These are phyloP conservation scores for Sorex fumeus DNA, from an alignment of 2,113 vertebrate genomes.

Conservation along the genomic window DNA sequence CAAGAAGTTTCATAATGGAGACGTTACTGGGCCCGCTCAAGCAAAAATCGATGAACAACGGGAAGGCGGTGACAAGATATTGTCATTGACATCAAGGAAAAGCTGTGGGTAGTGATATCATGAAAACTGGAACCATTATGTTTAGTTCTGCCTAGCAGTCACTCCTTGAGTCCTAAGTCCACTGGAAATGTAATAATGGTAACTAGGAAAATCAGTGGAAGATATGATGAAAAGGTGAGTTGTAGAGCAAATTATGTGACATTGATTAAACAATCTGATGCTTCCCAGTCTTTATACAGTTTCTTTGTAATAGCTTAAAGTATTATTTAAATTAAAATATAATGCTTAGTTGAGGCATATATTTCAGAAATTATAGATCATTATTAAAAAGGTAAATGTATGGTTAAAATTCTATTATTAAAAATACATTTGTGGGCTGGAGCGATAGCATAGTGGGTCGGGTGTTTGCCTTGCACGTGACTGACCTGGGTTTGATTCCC, in stretches of 20 bases:
- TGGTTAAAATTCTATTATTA: neutral
- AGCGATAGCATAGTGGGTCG: too few species aligned
- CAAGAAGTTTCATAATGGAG: too few species aligned
- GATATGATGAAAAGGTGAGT: neutral
- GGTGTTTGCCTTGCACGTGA: too few species aligned
- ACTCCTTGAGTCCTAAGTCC: neutral
- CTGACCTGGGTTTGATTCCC: too few species aligned
- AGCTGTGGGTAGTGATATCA: neutral
- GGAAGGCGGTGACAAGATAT: too few species aligned
- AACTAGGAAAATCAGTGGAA: too few species aligned
- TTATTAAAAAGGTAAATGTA: conserved; percentile 20
- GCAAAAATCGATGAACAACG: too few species aligned
- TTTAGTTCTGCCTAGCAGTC: neutral
- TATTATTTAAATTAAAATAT: conserved; percentile 49
- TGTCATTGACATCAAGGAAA: neutral
- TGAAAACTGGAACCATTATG: neutral
- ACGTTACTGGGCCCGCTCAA: too few species aligned
- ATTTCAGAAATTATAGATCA: neutral
- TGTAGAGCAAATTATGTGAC: neutral
- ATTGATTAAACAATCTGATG: neutral
- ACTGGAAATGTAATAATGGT: neutral
- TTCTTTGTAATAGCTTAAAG: conserved; percentile 16
- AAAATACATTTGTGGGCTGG: too few species aligned
- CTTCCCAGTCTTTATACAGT: neutral
- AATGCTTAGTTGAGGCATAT: conserved; percentile 49